Evolutionary conservation across 2,888 invertebrate species (phyloP).

Genomic region (Urechis unicinctus): DNA sequence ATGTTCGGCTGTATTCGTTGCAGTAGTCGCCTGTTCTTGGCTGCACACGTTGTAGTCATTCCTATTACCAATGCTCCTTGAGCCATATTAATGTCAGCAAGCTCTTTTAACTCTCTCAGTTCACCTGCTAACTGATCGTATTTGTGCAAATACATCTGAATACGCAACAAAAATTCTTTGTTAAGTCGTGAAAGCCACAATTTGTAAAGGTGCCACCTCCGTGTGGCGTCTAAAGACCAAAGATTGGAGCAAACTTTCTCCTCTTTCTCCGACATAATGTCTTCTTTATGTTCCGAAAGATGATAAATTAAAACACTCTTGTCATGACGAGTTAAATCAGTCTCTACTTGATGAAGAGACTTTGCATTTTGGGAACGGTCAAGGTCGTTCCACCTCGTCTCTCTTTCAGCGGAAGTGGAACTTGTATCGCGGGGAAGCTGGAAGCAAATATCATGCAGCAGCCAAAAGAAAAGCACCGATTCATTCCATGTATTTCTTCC

Average conservation of each 20-base stretch:
- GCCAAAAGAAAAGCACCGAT: too few species aligned
- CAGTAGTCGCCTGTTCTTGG: constrained; percentile 31
- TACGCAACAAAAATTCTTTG: not conserved
- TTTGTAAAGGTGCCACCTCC: too few species aligned
- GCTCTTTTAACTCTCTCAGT: constrained; percentile 19
- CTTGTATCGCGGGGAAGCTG: too few species aligned
- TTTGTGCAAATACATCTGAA: not conserved
- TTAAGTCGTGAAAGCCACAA: not conserved
- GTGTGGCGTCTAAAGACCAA: constrained; percentile 28
- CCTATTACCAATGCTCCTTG: constrained; percentile 28
- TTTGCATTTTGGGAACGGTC: too few species aligned
- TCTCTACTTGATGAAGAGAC: too few species aligned
- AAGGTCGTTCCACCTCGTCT: too few species aligned
- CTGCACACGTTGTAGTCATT: constrained; percentile 44
- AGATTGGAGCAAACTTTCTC: constrained; percentile 21
- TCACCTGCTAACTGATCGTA: constrained; percentile 18
- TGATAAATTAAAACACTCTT: too few species aligned
- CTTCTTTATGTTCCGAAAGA: too few species aligned
- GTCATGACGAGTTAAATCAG: too few species aligned
- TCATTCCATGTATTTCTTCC: too few species aligned
- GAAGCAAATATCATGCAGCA: too few species aligned
- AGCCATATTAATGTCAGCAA: constrained; percentile 25
- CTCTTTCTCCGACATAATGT: constrained; percentile 27
- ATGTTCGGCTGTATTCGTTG: constrained; percentile 42
- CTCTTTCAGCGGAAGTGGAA: too few species aligned